A percentile compares a stretch with the other conserved stretches of the same genome.
Conservation (phyloP, 2,888 invertebrate genomes). For the Chrysolina oricalcia region DNA sequence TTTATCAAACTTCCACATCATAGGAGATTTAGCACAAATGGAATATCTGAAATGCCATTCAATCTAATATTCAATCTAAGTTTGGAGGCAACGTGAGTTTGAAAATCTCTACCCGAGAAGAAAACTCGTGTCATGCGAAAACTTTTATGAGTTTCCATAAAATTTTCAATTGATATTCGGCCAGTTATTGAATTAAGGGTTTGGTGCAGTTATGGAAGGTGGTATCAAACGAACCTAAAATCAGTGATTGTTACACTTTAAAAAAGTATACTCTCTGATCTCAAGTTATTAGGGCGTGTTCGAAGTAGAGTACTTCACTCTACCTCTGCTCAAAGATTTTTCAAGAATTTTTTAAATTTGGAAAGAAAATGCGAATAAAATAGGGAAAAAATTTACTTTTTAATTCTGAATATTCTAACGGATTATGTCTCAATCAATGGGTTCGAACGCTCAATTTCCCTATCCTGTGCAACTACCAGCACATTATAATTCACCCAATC, state of each 20-base stretch:
- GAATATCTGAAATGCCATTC: constrained; percentile 5
- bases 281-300: too few species aligned
- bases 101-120: not conserved
- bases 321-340: too few species aligned
- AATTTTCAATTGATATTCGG: constrained; percentile 2
- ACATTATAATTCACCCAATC: too few species aligned
- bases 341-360: too few species aligned
- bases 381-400: too few species aligned
- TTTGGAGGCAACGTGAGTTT: constrained; percentile 6
- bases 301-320: too few species aligned
- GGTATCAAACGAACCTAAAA: not conserved
- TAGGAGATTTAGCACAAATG: not conserved
- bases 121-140: constrained; percentile 5
- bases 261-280: too few species aligned
- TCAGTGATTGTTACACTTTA: not conserved
- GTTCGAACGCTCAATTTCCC: too few species aligned
- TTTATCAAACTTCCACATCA: constrained; percentile 1
- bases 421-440: too few species aligned
- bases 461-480: too few species aligned
- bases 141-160: constrained; percentile 13
- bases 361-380: too few species aligned
- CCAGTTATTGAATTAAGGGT: not conserved
- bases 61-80: constrained; percentile 11
- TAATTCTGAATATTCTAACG: too few species aligned
- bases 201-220: not conserved